Conservation (phyloP, 2,797 vertebrate genomes). For the Heterohyrax brucei region DNA sequence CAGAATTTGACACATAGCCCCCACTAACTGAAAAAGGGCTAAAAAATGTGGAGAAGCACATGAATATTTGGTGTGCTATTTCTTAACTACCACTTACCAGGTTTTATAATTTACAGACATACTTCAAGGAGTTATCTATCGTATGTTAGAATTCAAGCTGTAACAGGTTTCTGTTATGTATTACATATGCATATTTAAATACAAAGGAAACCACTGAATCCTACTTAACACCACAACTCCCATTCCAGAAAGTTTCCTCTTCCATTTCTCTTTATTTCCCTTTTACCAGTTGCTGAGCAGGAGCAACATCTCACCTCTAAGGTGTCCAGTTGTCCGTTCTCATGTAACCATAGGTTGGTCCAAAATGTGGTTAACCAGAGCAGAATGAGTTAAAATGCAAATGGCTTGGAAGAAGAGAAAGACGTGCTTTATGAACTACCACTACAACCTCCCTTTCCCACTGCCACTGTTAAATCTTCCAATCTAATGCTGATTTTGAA, state of each 20-base stretch:
- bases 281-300: background rate
- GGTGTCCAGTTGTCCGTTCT: background rate
- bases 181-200: background rate
- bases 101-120: conserved; percentile 12
- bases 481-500: background rate
- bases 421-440: background rate
- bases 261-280: background rate
- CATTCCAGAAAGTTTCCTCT: background rate
- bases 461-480: background rate
- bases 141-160: background rate
- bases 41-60: background rate
- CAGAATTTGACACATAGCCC: background rate
- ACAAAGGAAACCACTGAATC: background rate
- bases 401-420: conserved; percentile 11
- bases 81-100: background rate
- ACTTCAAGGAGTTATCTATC: background rate
- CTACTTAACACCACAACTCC: background rate
- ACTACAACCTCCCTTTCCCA: background rate
- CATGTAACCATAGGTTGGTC: background rate
- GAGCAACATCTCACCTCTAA: background rate
- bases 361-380: background rate
- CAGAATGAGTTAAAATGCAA: background rate
- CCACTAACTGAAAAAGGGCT: background rate
- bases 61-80: background rate
- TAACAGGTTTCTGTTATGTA: background rate